phyloP scores from a whole-genome alignment of 2,113 vertebrate genomes.

The Ginglymostoma cirratum region DNA sequence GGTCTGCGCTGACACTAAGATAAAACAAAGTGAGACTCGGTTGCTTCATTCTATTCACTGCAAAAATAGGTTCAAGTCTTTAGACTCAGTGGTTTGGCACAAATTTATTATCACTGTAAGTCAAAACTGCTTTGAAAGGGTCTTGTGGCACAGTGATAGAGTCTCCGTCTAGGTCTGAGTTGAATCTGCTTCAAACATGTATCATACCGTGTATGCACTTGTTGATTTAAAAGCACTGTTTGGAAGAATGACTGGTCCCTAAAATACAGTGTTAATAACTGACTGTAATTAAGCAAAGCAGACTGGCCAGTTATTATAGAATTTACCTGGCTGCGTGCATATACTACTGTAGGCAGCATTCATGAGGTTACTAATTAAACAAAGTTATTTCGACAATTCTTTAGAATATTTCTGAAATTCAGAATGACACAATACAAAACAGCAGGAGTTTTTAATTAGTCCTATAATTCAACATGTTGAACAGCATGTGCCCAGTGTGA shows the following conservation, averaged over 20 bases:
- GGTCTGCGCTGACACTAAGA: background rate
- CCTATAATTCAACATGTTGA: background rate
- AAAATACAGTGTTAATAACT: background rate
- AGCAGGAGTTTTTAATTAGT: background rate
- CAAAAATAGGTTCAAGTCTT: background rate
- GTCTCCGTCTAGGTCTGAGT: too few species aligned
- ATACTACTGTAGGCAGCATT: background rate
- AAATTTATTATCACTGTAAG: background rate
- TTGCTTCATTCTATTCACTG: background rate
- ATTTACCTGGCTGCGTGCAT: background rate
- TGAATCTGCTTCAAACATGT: too few species aligned
- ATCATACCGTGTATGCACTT: too few species aligned
- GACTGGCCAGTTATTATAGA: background rate
- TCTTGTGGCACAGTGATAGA: too few species aligned
- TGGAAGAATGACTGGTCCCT: background rate
- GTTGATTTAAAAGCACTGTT: too few species aligned
- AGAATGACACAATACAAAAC: background rate
- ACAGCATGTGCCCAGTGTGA: background rate
- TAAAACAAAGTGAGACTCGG: background rate
- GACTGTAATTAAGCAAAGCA: background rate
- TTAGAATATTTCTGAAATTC: background rate
- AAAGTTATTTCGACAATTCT: background rate
- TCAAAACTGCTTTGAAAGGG: too few species aligned
- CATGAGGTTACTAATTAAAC: background rate
- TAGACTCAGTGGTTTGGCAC: background rate